Base-by-base conservation (phyloP, 2,113 vertebrate species). In the Rhinichthys klamathensis region DNA sequence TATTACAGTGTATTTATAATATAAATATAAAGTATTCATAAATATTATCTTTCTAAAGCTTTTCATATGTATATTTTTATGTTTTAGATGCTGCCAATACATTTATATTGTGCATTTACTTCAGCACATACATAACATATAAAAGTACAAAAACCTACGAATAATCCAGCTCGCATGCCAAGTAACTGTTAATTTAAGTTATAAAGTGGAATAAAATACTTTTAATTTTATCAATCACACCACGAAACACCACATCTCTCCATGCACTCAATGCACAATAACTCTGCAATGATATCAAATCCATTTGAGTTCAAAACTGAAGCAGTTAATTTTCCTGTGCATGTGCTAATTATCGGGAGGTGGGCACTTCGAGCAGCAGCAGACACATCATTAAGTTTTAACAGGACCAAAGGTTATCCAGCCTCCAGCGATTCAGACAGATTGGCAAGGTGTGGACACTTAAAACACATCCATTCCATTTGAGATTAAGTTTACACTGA, bases 371-470 rank as follows among this genome's bases (percentile, higher is more conserved):
- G 51, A 56, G 56, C 72, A 30, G 82, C 80, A 38, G n/a, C 51
- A 78, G 74, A 46, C 51, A 81, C 82, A 56, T 82, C 76, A 76
- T 81, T 84, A 84, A 27, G 77, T 67, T 88, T 86, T 84, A 84
- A 72, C 38, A 82, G 87, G 87, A 77, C 75, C 60, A 61, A 80
- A 81, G 84, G 82, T 81, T 46, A 80, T 63, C 60, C 38, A 16
- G 61, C 77, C 82, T 69, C 85, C 30, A 67, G 87, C 58, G 77
- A 80, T 60, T 61, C 38, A 65, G 46, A 58, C 78, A 81, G 85
- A 77, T 77, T 77, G 85, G 80, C 80, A 77, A 83, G 85, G 82
- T 84, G 82, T 72, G 85, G 67, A 86, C 65, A 85, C 67, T 83
- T 85, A 65, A 82, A 84, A 83, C 38, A 70, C 69, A 78, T 81